A percentile compares a stretch with the other conserved stretches of the same genome.
phyloP scores from a whole-genome alignment of 1,140 invertebrate species.

The Macrocentrus cingulum region DNA sequence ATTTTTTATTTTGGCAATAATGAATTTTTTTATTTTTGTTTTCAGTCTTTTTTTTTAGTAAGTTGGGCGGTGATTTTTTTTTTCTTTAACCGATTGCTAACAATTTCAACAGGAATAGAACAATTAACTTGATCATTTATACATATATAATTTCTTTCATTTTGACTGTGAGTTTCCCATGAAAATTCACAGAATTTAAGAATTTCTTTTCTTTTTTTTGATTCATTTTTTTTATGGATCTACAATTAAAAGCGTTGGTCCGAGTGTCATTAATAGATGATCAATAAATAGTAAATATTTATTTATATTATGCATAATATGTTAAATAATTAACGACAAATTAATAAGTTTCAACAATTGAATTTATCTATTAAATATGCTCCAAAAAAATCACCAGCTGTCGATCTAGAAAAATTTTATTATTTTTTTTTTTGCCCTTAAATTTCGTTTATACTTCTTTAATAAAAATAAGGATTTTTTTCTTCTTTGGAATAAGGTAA shows the following conservation, averaged over 20 bases:
- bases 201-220: slow-evolving; percentile 8
- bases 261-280: slow-evolving; percentile 26
- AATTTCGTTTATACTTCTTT: neutral
- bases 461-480: too few relatives aligned
- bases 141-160: slow-evolving; percentile 6
- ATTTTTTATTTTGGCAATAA: slow-evolving; percentile 26
- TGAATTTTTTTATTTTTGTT: slow-evolving; percentile 23
- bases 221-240: slow-evolving; percentile 1
- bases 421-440: neutral
- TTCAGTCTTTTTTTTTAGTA: slow-evolving; percentile 26
- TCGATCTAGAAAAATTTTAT: slow-evolving; percentile 26
- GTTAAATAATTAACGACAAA: slow-evolving; percentile 40
- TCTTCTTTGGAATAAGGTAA: too few relatives aligned
- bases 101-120: slow-evolving; percentile 25
- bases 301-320: slow-evolving; percentile 40
- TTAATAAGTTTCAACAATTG: slow-evolving; percentile 40
- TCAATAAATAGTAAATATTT: slow-evolving; percentile 50
- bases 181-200: neutral
- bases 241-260: slow-evolving; percentile 15
- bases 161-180: neutral
- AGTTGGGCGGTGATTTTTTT: slow-evolving; percentile 23
- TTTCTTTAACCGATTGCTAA: slow-evolving; percentile 8
- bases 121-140: slow-evolving; percentile 19
- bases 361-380: slow-evolving; percentile 20
- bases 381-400: slow-evolving; percentile 22